phyloP scores from a whole-genome alignment of 2,888 invertebrate genomes.

The Tetragnatha montana region DNA sequence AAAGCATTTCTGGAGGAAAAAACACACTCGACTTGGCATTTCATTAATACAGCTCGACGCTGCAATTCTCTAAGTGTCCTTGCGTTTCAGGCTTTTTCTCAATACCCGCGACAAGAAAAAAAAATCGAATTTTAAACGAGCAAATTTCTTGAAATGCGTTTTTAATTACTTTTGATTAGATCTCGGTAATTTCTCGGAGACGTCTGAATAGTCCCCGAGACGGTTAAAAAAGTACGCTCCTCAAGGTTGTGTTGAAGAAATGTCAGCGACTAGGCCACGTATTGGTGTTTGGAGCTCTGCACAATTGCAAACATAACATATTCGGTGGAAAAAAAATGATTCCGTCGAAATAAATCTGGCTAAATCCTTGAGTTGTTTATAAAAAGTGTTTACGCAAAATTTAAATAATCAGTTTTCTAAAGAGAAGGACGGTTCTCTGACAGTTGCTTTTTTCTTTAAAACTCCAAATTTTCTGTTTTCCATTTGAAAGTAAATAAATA shows the following conservation, averaged over 20 bases:
- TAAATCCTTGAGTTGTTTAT: not conserved
- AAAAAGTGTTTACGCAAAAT: not conserved
- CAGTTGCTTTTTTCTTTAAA: too few relatives aligned
- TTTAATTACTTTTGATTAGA: conserved; percentile 1
- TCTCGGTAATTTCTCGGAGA: not conserved
- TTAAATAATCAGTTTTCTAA: not conserved
- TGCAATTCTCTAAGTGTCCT: not conserved
- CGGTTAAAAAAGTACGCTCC: not conserved
- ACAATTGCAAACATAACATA: not conserved
- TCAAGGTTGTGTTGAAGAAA: not conserved
- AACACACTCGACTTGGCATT: not conserved
- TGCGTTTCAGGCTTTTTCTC: not conserved
- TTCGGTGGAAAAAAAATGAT: not conserved
- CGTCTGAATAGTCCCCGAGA: not conserved
- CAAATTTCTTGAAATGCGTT: not conserved
- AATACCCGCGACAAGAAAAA: not conserved
- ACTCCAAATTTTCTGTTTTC: too few relatives aligned
- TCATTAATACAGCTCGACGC: not conserved
- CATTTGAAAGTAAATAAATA: too few relatives aligned
- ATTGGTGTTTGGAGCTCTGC: not conserved
- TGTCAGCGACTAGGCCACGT: not conserved
- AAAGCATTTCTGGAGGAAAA: not conserved
- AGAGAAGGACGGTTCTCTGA: not conserved
- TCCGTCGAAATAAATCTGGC: not conserved
- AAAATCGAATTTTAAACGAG: not conserved